phyloP scores from a whole-genome alignment of 92 coral and sea anemone species.

The Epizoanthus scotinus region DNA sequence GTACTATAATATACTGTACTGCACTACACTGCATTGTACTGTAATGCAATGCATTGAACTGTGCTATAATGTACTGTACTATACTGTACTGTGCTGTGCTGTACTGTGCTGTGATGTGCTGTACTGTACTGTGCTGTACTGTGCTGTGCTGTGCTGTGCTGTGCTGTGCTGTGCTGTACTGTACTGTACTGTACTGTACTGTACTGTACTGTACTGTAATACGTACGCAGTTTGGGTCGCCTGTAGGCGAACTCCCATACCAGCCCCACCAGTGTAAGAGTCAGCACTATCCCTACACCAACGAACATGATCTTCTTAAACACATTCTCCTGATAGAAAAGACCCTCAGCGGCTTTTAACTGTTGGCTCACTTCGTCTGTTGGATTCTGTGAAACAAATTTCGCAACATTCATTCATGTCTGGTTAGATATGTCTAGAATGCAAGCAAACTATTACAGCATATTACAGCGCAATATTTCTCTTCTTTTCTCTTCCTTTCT shows the following conservation, averaged over 20 bases:
- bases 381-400: slow-evolving; percentile 67
- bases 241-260: slow-evolving; percentile 72
- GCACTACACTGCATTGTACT: background rate
- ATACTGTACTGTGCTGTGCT: no score
- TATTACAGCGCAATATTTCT: no score
- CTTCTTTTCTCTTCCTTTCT: no score
- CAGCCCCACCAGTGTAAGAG: slow-evolving; percentile 60
- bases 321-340: slow-evolving; percentile 75
- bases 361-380: slow-evolving; percentile 88
- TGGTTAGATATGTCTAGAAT: no score
- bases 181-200: background rate
- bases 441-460: no score
- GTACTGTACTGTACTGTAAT: background rate
- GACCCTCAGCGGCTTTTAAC: slow-evolving; percentile 88
- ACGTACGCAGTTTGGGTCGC: slow-evolving; percentile 64
- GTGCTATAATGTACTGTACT: background rate
- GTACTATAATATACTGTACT: background rate
- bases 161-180: background rate
- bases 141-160: no score
- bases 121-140: no score
- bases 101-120: no score
- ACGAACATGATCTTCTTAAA: slow-evolving; percentile 66
- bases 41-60: background rate
- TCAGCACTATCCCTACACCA: slow-evolving; percentile 66
- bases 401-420: background rate